Percentiles rank a stretch among this genome's conserved stretches.
Evolutionary conservation across 2,113 vertebrate species (phyloP).

Genomic region (Cyrtonyx montezumae): DNA sequence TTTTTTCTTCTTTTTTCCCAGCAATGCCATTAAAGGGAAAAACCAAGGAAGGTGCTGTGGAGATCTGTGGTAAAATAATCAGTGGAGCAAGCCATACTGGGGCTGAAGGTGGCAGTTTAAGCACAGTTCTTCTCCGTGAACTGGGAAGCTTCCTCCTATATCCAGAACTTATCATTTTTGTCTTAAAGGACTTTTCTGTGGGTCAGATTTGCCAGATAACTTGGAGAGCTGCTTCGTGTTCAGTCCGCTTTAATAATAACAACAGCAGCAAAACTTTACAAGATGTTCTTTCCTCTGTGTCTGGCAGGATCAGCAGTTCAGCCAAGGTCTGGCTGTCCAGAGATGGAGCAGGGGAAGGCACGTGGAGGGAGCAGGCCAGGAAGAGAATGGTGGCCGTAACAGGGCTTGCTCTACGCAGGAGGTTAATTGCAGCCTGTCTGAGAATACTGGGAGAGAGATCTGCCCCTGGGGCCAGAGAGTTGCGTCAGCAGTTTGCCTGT

Average conservation of each 20-base stretch:
- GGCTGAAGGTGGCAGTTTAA: background rate
- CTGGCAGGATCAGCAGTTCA: slow-evolving; percentile 66
- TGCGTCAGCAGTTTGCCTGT: background rate
- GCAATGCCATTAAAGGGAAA: background rate
- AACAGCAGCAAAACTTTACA: slow-evolving; percentile 71
- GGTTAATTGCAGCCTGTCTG: background rate
- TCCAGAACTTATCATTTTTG: slow-evolving; percentile 17
- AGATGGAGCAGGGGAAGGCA: background rate
- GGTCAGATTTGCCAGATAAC: slow-evolving; percentile 62
- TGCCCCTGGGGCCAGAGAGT: background rate
- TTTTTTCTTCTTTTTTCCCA: background rate
- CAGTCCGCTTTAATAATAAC: slow-evolving; percentile 53
- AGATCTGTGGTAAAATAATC: background rate
- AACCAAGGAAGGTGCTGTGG: background rate
- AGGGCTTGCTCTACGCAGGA: background rate
- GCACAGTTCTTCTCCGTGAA: background rate
- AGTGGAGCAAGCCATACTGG: background rate
- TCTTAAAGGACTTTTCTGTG: background rate
- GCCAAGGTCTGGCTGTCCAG: slow-evolving; percentile 58
- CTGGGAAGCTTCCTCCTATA: background rate
- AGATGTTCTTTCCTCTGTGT: slow-evolving; percentile 73
- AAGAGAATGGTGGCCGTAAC: background rate
- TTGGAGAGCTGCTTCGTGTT: slow-evolving; percentile 43
- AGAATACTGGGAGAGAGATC: background rate
- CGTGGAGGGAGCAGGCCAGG: background rate